Percentiles rank a stretch among this genome's conserved stretches.
Conservation (phyloP, 2,888 invertebrate species). For the Tanytarsus gracilentus region DNA sequence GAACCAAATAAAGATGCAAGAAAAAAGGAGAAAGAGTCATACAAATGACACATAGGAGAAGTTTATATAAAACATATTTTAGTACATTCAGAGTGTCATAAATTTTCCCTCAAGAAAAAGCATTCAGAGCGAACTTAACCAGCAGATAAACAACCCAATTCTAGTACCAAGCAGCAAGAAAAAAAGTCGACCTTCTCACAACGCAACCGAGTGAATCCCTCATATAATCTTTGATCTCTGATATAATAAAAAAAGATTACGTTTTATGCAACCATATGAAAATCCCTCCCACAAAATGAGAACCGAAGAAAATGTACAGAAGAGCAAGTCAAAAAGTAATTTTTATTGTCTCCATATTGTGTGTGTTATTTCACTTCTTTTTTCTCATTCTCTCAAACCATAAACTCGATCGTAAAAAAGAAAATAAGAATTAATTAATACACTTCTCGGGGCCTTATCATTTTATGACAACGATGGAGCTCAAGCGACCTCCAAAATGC, state of each 20-base stretch:
- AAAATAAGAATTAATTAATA: constrained; percentile 28
- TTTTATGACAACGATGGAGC: neutral
- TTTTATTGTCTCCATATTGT: constrained; percentile 24
- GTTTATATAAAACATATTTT: neutral
- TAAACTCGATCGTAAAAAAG: constrained; percentile 27
- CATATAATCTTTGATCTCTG: constrained; percentile 28
- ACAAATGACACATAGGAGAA: neutral
- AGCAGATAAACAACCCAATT: constrained; percentile 26
- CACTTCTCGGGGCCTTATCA: constrained; percentile 4
- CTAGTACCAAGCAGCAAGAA: constrained; percentile 6
- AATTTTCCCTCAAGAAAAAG: neutral
- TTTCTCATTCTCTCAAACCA: neutral
- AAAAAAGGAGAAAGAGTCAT: neutral
- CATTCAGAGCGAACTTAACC: constrained; percentile 16
- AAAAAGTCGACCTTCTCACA: neutral
- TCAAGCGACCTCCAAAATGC: neutral
- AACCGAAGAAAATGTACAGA: neutral
- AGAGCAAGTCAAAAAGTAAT: constrained; percentile 23
- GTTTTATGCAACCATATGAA: constrained; percentile 28
- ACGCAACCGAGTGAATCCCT: constrained; percentile 9
- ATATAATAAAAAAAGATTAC: constrained; percentile 28
- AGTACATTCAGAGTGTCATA: constrained; percentile 11
- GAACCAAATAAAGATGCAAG: no score
- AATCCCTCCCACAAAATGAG: constrained; percentile 14
- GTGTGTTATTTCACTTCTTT: constrained; percentile 1